Base-by-base conservation (phyloP, 2,113 vertebrate species). In the Sigmodon hispidus region DNA sequence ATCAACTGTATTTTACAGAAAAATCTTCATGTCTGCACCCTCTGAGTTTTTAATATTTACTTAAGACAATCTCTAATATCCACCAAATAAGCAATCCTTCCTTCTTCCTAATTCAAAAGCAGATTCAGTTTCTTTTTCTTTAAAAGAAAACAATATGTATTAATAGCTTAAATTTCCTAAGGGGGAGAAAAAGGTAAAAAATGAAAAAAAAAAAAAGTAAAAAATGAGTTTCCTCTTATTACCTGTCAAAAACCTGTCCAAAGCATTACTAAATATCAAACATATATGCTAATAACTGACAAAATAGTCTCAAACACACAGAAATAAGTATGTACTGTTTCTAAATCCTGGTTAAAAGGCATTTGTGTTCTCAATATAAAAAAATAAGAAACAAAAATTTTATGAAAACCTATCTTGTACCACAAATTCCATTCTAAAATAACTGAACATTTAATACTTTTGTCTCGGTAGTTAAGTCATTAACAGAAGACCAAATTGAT, bases 371-470 rank as follows among this genome's bases (percentile, higher is more conserved):
- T 92, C 61, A 76, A 86, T 57, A 94, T 57, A 94, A 96, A 97
- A 97, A 93, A 94, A 29, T 79, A 15, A 87, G 36, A 21, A 91
- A 91, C 3, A 77, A 77, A 95, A 89, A 96, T 91, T 93, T 87
- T 85, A 96, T 24, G 70, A 86, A 92, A 95, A 84, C 50, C 0
- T 55, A 4, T 65, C 93, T 45, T 76, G 4, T 16, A 84, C 50
- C 94, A 93, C 95, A 95, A 95, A 90, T 48, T 63, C n/a, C 15
- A 45, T 63, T 63, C 75, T 93, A 94, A 96, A 93, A 96, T 31
- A 88, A 96, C 17, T 81, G 34, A 95, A 83, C n/a, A 93, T 65
- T 43, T 79, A 96, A 94, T 77, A 94, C 5, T 34, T 93, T 45
- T 45, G 13, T 52, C 65, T 26, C 73, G 6, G 21, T 87, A 83